These are phyloP conservation scores for Halichoerus grypus DNA, from an alignment of 2,113 vertebrate genomes.

Conservation along the genomic window DNA sequence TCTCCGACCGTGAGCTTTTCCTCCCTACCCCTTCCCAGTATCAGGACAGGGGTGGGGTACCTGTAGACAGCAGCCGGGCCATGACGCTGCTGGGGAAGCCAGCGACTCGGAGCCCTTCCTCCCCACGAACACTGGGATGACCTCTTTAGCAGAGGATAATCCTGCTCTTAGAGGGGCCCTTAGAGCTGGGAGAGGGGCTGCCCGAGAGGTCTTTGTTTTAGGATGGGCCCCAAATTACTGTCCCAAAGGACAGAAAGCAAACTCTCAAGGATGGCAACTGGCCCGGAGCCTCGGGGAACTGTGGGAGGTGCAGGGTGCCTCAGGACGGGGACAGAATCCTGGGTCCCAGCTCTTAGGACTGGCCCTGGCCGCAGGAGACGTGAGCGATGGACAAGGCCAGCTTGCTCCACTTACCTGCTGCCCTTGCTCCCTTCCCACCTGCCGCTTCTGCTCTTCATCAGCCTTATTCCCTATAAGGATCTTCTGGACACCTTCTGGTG, in stretches of 20 bases:
- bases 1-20: background rate
- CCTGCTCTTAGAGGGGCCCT: background rate
- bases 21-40: background rate
- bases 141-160: background rate
- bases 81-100: background rate
- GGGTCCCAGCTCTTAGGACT: background rate
- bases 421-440: constrained; percentile 96
- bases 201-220: background rate
- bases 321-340: fast-evolving
- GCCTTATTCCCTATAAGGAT: constrained; percentile 98
- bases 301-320: background rate
- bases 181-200: background rate
- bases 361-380: background rate
- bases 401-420: constrained; percentile 90
- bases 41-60: background rate
- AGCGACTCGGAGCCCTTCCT: background rate
- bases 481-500: constrained; percentile 96
- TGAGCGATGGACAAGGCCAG: background rate
- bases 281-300: background rate
- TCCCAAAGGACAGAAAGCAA: background rate
- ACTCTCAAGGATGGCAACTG: background rate
- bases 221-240: background rate
- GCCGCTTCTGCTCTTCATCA: constrained; percentile 96
- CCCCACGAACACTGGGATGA: background rate
- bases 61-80: background rate